Conservation (phyloP, 2,797 vertebrate species). For the Threskiornis aethiopicus region DNA sequence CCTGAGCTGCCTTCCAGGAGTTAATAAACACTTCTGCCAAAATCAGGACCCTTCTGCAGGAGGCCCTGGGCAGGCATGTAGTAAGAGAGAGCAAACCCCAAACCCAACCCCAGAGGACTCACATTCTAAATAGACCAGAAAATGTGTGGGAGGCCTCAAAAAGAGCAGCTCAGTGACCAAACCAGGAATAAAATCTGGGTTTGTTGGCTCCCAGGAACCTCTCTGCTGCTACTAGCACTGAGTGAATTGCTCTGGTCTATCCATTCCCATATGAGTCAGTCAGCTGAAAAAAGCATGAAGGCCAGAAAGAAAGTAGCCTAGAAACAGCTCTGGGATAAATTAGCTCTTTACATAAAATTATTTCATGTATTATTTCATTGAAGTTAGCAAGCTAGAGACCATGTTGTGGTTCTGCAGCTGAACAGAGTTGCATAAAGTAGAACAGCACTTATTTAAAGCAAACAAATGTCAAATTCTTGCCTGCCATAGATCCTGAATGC, state of each 20-base stretch:
- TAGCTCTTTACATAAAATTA: neutral
- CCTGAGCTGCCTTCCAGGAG: neutral
- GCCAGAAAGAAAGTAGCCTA: neutral
- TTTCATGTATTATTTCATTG: neutral
- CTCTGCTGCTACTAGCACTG: neutral
- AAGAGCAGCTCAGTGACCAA: neutral
- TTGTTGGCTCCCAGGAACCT: neutral
- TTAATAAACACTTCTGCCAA: neutral
- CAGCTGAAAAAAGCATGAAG: neutral
- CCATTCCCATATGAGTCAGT: neutral
- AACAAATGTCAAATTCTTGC: neutral
- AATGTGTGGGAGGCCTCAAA: neutral
- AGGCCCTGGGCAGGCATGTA: neutral
- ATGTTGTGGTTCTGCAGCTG: neutral
- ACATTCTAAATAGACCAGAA: neutral
- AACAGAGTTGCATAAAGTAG: neutral
- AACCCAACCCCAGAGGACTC: neutral
- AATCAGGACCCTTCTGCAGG: neutral
- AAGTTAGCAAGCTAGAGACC: neutral
- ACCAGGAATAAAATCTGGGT: neutral
- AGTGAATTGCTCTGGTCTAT: neutral
- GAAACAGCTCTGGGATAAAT: constrained; percentile 11
- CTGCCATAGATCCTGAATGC: neutral
- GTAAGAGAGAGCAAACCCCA: neutral
- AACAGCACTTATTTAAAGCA: neutral